Base-by-base conservation (phyloP, 2,888 invertebrate species). In the Catotricha subobsoleta region DNA sequence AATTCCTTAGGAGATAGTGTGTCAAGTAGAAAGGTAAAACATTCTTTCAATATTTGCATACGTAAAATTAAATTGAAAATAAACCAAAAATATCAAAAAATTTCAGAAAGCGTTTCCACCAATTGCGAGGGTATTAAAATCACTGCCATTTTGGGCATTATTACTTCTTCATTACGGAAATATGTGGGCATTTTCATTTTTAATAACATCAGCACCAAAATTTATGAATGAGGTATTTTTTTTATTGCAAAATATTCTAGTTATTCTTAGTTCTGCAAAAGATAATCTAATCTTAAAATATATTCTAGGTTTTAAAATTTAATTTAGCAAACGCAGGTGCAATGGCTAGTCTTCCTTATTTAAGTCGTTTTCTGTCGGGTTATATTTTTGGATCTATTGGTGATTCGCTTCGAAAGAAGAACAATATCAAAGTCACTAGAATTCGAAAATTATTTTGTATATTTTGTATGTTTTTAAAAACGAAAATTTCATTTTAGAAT, bases 151-250 rank as follows among this genome's bases (percentile, higher is more conserved):
- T 56, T 64, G 76, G 59, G 72, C 77, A 0, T 64, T 82, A 52
- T 49, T 68, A 10, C 50, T 76, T 2, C 62, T 79, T 16, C 82
- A 82, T 50, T 81, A 76, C 50, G 82, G 82, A 27, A 82, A 78
- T 52, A 61, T 80, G 44, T 82, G 81, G 74, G 76, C 81, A 2
- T 56, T 82, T 21, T 80, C 76, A 57, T 79, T 82, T 53, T 68
- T 80, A 38, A 71, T 81, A 60, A 80, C 79, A 1, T 76, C 76
- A 27, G 79, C 80, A 36, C 81, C 81, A 7, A 75, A 78, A 49
- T 82, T 76, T 54, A 67, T 82, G 51, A 76, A 79, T 33, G 76
- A 75, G 49, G 69, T 56, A 37, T 20, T 6, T 27, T 9, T 9
- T 27, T 35, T 6, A 35, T 7, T 4, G 7, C 15, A 13, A 30